Evolutionary conservation across 1,140 invertebrate genomes (phyloP).

Genomic region (Grapholita molesta): DNA sequence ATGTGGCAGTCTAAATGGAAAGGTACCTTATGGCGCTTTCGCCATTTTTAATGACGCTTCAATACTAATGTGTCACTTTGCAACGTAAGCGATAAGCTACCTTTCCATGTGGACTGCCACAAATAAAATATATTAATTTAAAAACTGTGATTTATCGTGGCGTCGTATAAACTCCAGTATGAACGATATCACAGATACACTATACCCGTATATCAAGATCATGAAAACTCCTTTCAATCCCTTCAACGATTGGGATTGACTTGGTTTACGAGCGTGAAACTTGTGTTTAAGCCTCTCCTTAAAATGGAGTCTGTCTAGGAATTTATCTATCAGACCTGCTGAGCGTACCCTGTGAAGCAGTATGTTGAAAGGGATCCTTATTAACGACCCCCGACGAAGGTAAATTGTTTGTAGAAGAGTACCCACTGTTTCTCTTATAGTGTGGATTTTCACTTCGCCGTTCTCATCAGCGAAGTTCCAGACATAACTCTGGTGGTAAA

Average conservation of each 20-base stretch:
- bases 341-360: neutral
- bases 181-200: neutral
- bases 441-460: constrained; percentile 9
- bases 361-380: neutral
- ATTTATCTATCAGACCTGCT: neutral
- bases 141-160: too few relatives aligned
- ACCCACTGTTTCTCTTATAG: constrained; percentile 5
- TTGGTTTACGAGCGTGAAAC: neutral
- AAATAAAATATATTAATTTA: too few relatives aligned
- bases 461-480: constrained; percentile 8
- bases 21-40: too few relatives aligned
- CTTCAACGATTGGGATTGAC: neutral
- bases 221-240: neutral
- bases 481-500: neutral
- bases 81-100: too few relatives aligned
- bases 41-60: too few relatives aligned
- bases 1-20: too few relatives aligned
- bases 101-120: too few relatives aligned
- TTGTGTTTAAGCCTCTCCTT: neutral
- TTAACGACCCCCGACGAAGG: constrained; percentile 23
- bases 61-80: too few relatives aligned
- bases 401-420: constrained; percentile 22
- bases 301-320: neutral
- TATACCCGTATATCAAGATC: neutral
- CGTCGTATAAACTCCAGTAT: neutral